Base-by-base conservation (phyloP, 1,140 invertebrate genomes). In the Penaeus indicus region DNA sequence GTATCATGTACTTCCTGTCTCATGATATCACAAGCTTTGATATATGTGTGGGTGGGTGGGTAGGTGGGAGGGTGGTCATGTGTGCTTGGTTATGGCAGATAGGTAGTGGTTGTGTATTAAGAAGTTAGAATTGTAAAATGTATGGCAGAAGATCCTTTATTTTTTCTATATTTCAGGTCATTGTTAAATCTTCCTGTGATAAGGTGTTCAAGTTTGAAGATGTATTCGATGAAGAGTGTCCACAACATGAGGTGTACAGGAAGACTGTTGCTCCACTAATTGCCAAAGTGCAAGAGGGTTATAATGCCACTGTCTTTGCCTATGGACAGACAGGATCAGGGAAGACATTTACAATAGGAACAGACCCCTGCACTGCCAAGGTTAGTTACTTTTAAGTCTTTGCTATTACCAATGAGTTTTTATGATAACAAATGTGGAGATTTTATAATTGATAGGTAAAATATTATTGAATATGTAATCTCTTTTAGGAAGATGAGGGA, bases 281-380 rank as follows among this genome's bases (percentile, higher is more conserved):
- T 63, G 19, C 54, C 16, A 78, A 77, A 60, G 90, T 90, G 21
- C 61, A 69, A 22, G 64, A 84, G 42, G 92, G 94, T 38, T 94
- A 93, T 91, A 94, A 94, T 92, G 92, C 93, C 10, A 94, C 94
- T 77, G 90, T 93, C 54, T 63, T 92, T 25, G 94, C 94, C 19
- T 94, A 94, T 91, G 94, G 94, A 83, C 94, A 94, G 89, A 94
- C 94, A 32, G 94, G 94, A n/a, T 93, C 93, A 91, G 94, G 94
- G 13, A 94, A 94, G 87, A 94, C 94, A 13, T 93, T 91, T 88
- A 93, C 93, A 18, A 94, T 94, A 93, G 93, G 89, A 10, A 90
- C 88, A 72, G 67, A 81, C 62, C 84, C 86, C 1, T 62, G 38
- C 72, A n/a, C 32, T 78, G 47, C 63, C 22, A 60, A 82, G 79